phyloP scores from a whole-genome alignment of 2,888 invertebrate genomes.

The Crioceris asparagi region DNA sequence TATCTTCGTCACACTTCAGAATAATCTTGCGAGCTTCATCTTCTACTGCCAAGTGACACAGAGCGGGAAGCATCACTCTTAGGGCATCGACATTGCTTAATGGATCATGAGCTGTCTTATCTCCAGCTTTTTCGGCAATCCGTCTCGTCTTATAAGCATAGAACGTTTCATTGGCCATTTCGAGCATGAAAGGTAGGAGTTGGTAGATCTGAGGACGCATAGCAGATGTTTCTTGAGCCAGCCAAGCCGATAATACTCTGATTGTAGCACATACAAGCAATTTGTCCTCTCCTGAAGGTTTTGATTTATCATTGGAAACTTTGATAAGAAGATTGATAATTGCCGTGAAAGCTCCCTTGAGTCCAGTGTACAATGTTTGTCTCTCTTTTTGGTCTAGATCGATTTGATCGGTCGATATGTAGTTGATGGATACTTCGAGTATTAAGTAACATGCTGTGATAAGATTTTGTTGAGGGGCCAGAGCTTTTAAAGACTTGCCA shows the following conservation, averaged over 20 bases:
- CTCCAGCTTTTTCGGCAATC: conserved; percentile 53
- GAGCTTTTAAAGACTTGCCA: conserved; percentile 70
- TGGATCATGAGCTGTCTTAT: conserved; percentile 33
- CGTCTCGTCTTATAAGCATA: conserved; percentile 59
- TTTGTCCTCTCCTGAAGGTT: conserved; percentile 60
- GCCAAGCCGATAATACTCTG: conserved; percentile 76
- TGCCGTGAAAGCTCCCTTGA: conserved; percentile 81
- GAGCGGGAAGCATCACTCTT: conserved; percentile 73
- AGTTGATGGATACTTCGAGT: conserved; percentile 67
- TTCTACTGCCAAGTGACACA: conserved; percentile 87
- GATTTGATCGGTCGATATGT: conserved; percentile 68
- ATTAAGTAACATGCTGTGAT: conserved; percentile 76
- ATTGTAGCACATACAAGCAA: conserved; percentile 77
- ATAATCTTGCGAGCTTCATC: conserved; percentile 75
- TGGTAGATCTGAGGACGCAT: conserved; percentile 75
- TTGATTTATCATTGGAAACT: conserved; percentile 64
- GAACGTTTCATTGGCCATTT: conserved; percentile 72
- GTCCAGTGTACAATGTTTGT: conserved; percentile 77
- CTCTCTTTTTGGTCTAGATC: conserved; percentile 86
- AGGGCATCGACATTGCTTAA: conserved; percentile 53
- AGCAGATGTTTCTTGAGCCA: conserved; percentile 82
- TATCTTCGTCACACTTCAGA: conserved; percentile 66
- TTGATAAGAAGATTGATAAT: conserved; percentile 63
- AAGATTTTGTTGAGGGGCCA: conserved; percentile 63
- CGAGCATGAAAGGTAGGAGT: conserved; percentile 70